Conservation (phyloP, 2,888 invertebrate species). For the Apantesis nais region DNA sequence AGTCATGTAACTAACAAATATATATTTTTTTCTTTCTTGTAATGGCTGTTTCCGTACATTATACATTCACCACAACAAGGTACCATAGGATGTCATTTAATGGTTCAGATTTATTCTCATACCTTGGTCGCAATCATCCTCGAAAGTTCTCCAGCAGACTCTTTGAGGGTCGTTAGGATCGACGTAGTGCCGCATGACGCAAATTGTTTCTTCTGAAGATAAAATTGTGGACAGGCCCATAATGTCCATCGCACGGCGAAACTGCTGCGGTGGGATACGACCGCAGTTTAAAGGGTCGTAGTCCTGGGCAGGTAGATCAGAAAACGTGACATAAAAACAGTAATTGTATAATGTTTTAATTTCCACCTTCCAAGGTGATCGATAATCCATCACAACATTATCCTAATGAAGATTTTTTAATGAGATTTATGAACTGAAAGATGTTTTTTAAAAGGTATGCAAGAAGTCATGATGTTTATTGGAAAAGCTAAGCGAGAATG, state of each 20-base stretch:
- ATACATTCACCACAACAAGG: neutral
- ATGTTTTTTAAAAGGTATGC: neutral
- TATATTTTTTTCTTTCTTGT: no score
- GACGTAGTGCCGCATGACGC: slow-evolving; percentile 88
- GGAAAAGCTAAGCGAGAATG: neutral
- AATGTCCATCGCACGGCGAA: slow-evolving; percentile 88
- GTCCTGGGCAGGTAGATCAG: slow-evolving; percentile 70
- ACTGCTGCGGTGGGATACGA: slow-evolving; percentile 89
- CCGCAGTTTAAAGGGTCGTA: slow-evolving; percentile 90
- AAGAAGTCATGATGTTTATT: neutral
- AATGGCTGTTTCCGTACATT: no score
- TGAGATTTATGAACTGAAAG: no score
- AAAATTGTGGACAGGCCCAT: slow-evolving; percentile 88
- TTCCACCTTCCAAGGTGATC: no score
- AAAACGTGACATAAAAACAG: neutral
- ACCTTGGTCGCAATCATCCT: slow-evolving; percentile 92
- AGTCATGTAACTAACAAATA: no score
- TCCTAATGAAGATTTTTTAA: no score
- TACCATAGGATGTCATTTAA: neutral
- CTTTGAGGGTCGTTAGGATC: slow-evolving; percentile 89
- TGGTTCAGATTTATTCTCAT: neutral
- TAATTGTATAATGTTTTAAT: neutral
- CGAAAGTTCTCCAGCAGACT: slow-evolving; percentile 91
- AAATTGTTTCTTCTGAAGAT: slow-evolving; percentile 86
- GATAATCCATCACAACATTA: no score